Base-by-base conservation (phyloP, 2,888 invertebrate genomes). In the Drosophila eohydei region DNA sequence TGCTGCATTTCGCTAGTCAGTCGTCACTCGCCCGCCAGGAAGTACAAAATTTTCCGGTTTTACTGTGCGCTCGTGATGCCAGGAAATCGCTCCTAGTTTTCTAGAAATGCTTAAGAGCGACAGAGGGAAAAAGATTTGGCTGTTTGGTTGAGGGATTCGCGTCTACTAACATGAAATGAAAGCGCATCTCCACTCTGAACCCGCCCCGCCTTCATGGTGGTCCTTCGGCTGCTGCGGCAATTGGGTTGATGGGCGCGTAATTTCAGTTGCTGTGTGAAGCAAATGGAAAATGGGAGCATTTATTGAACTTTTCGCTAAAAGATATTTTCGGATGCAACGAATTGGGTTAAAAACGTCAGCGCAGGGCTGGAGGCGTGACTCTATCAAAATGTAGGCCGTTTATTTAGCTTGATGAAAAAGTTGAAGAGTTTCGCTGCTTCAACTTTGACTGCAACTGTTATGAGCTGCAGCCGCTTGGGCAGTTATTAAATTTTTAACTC, bases 1-100 rank as follows among this genome's bases (percentile, higher is more conserved):
- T 48, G 61, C 46, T 71, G 65, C 77, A 74, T 57, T 83, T 58
- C 54, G 48, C 54, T 69, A 75, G 81, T 75, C 86, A 71, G 71
- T 84, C 74, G 60, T 57, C 74, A 64, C 59, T 78, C 66, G 74
- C 63, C 74, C 70, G 81, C 63, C 82, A 88, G 89, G 87, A 85
- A 83, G 87, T 88, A 74, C 75, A 78, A 88, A 85, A 85, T 85
- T 86, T 85, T 85, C 85, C 85, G 89, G 85, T 88, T 88, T 84
- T 83, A 78, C 78, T 80, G 73, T 80, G 71, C 67, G 71, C 82
- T 87, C 73, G 80, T 75, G 83, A 67, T 78, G 88, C 48, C 84
- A 84, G 84, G 84, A 84, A 88, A 84, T 88, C 83, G 79, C 73
- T 83, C 36, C 71, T 74, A 68, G 71, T 69, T 71, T 51, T 57